Evolutionary conservation across 2,888 invertebrate species (phyloP), one percentile per base, ranked within the genome.

Genomic region (Chalcis sispes): DNA sequence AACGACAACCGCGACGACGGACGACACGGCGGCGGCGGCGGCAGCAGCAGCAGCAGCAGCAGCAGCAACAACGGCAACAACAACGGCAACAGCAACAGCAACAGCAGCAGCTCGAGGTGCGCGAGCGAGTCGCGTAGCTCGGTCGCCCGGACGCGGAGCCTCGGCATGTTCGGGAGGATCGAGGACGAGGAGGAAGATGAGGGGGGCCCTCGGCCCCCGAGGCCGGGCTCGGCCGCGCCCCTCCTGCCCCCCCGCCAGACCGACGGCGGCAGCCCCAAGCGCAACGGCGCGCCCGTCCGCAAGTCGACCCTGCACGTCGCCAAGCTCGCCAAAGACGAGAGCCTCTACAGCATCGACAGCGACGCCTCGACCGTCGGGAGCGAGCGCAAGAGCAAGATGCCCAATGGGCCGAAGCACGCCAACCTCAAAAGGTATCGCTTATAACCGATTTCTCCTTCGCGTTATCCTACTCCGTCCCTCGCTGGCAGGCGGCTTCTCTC

Each of bases 381-480:
- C 54, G 93, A 93, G 72, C 93, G 93, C 88, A 92, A 93, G 86
- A 93, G 93, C 86, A 90, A 93, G 80, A 90, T 93, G 79, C 90
- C 92, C 84, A 94, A 94, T 87, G 93, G 93, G 79, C 92, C 92
- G 80, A 94, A 94, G 86, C 93, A 94, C 88, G 93, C 93, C 80
- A 91, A 92, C 79, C 90, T 94, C 75, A 94, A 94, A 88, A 93
- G 94, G 94, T 94, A 85, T 90, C 2, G 46, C n/a, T 15, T n/a
- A n/a, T n/a, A n/a, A n/a, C n/a, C n/a, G n/a, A n/a, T n/a, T n/a
- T n/a, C n/a, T n/a, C n/a, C n/a, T n/a, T n/a, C n/a, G n/a, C n/a
- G n/a, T n/a, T n/a, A n/a, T n/a, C n/a, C n/a, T n/a, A n/a, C n/a
- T n/a, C n/a, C n/a, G n/a, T n/a, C n/a, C n/a, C n/a, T n/a, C n/a